These are phyloP conservation scores for Heliocidaris tuberculata DNA, from an alignment of 35 echinoderm and acorn worm genomes.

Conservation along the genomic window DNA sequence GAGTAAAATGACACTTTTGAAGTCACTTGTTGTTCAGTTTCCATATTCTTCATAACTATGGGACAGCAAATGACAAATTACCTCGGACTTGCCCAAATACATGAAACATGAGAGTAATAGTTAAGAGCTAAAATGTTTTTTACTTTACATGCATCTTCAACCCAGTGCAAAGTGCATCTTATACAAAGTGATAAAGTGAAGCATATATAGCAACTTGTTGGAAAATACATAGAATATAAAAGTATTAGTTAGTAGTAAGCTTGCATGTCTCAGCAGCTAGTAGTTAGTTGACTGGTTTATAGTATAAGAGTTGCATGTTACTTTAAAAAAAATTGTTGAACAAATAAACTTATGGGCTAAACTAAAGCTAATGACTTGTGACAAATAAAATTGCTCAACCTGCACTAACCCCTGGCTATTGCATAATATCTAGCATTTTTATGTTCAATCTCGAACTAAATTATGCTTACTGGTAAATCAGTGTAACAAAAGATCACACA, in stretches of 20 bases:
- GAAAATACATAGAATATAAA: background rate
- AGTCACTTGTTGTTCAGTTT: too few species aligned
- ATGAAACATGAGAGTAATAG: too few species aligned
- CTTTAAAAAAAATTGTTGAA: too few species aligned
- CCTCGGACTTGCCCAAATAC: too few species aligned
- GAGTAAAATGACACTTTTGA: too few species aligned
- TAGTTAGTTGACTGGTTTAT: background rate
- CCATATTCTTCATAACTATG: too few species aligned
- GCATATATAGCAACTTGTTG: background rate
- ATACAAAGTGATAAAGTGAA: background rate
- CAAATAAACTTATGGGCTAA: too few species aligned
- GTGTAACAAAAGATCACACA: too few species aligned
- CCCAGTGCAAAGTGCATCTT: background rate
- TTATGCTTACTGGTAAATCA: too few species aligned
- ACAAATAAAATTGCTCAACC: background rate
- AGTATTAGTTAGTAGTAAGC: background rate
- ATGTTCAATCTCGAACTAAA: background rate
- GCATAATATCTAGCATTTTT: background rate
- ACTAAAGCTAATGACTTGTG: background rate
- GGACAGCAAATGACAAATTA: too few species aligned
- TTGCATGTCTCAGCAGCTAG: background rate
- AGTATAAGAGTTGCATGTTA: background rate
- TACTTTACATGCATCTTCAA: too few species aligned
- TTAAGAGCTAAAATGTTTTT: too few species aligned
- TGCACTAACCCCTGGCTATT: background rate